Evolutionary conservation across 2,888 invertebrate species (phyloP).

Genomic region (Philaethria dido): DNA sequence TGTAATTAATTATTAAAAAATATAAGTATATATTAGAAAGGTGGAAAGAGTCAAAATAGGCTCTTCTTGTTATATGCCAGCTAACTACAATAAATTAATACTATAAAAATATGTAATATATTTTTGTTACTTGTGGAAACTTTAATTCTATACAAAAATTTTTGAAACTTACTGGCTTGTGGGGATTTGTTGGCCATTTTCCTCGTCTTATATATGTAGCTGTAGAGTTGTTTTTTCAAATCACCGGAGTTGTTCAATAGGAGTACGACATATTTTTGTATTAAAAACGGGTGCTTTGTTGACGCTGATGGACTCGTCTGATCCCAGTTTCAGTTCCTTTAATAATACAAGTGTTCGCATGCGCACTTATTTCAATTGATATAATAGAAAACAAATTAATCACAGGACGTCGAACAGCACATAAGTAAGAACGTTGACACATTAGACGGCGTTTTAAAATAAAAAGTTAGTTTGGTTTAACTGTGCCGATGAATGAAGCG

Average conservation of each 20-base stretch:
- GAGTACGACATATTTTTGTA: constrained; percentile 39
- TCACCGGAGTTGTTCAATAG: constrained; percentile 5
- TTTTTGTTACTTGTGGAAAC: not conserved
- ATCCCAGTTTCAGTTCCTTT: constrained; percentile 63
- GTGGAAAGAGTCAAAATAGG: too few species aligned
- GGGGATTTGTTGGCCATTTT: constrained; percentile 23
- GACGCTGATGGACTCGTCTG: constrained; percentile 52
- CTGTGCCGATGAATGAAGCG: constrained; percentile 49
- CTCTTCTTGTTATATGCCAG: too few species aligned
- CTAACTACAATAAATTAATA: too few species aligned
- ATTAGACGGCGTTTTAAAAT: constrained; percentile 73
- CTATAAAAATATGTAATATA: not conserved
- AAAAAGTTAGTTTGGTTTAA: constrained; percentile 64
- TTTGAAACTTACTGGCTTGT: constrained; percentile 5
- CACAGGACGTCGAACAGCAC: constrained; percentile 61
- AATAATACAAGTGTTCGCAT: constrained; percentile 75
- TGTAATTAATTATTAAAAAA: not conserved
- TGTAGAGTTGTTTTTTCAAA: not conserved
- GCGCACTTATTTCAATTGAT: constrained; percentile 75
- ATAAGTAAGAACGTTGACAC: constrained; percentile 51
- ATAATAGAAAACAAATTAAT: constrained; percentile 77
- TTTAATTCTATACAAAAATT: not conserved
- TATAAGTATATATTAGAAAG: too few species aligned
- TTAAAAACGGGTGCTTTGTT: constrained; percentile 52
- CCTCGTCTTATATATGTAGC: too few species aligned